Conservation (phyloP, 2,888 invertebrate genomes). For the Nomada hirtipes region DNA sequence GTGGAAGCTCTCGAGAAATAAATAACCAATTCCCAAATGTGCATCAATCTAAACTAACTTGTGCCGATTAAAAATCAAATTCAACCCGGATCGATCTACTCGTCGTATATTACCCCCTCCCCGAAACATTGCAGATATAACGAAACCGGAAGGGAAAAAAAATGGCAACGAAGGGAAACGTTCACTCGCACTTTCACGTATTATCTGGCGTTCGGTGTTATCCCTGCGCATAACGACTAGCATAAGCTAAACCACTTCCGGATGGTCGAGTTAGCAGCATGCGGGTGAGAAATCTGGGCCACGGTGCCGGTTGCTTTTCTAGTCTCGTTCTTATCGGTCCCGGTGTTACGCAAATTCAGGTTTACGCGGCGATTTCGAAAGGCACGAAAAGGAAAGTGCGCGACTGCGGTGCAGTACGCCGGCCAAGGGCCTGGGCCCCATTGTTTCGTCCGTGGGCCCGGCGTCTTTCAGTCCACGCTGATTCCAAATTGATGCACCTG, state of each 20-base stretch:
- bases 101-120: no score
- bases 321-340: slow-evolving; percentile 66
- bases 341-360: slow-evolving; percentile 66
- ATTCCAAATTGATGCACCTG: slow-evolving; percentile 13
- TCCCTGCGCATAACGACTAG: slow-evolving; percentile 50
- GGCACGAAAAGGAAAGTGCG: slow-evolving; percentile 58
- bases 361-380: slow-evolving; percentile 60
- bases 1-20: no score
- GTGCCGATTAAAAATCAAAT: no score
- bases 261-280: slow-evolving; percentile 72
- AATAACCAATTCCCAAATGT: no score
- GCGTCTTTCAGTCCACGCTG: not conserved
- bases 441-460: not conserved
- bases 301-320: slow-evolving; percentile 62
- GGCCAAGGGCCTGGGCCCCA: not conserved
- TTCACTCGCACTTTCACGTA: slow-evolving; percentile 78
- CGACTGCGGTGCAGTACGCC: no score
- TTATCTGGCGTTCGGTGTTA: slow-evolving; percentile 72
- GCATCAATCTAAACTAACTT: no score
- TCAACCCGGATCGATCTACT: no score
- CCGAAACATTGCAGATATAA: not conserved
- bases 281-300: slow-evolving; percentile 79
- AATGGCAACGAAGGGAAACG: slow-evolving; percentile 33
- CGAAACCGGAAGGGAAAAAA: not conserved
- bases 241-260: slow-evolving; percentile 71